Percentiles rank a stretch among this genome's conserved stretches.
Evolutionary conservation across 1,140 invertebrate species (phyloP).

Genomic region (Babylonia areolata): DNA sequence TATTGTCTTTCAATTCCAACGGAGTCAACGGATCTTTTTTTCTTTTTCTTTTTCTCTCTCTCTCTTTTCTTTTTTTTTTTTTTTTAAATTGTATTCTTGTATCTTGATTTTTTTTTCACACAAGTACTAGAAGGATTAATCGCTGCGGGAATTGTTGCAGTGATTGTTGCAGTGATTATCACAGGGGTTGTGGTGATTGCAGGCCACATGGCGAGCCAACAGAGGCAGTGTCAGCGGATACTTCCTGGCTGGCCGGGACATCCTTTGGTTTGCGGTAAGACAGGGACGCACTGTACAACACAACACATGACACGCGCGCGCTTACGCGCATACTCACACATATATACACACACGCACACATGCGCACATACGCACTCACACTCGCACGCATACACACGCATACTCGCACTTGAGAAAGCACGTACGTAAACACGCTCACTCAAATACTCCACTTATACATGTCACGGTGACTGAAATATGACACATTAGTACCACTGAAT

Average conservation of each 20-base stretch:
- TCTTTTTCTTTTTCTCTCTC: not conserved
- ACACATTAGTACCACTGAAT: no score
- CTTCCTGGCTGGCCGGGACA: slow-evolving; percentile 79
- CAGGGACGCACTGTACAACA: not conserved
- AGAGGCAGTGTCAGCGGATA: slow-evolving; percentile 75
- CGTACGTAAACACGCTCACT: slow-evolving; percentile 2
- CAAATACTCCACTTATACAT: not conserved
- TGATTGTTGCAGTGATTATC: no score
- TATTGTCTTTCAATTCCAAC: no score
- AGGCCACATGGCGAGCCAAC: slow-evolving; percentile 67
- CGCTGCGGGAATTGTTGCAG: no score
- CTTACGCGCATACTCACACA: not conserved
- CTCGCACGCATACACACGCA: not conserved
- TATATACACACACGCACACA: not conserved
- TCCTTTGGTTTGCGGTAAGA: slow-evolving; percentile 75
- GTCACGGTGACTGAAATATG: no score
- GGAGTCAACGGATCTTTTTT: not conserved
- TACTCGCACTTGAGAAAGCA: not conserved
- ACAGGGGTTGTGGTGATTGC: not conserved
- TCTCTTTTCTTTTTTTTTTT: not conserved
- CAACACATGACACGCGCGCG: not conserved
- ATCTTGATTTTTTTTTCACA: not conserved
- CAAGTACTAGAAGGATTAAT: no score
- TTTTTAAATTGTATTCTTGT: no score
- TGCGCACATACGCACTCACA: not conserved